Base-by-base conservation (phyloP, 2,888 invertebrate species). In the Apamea monoglypha region DNA sequence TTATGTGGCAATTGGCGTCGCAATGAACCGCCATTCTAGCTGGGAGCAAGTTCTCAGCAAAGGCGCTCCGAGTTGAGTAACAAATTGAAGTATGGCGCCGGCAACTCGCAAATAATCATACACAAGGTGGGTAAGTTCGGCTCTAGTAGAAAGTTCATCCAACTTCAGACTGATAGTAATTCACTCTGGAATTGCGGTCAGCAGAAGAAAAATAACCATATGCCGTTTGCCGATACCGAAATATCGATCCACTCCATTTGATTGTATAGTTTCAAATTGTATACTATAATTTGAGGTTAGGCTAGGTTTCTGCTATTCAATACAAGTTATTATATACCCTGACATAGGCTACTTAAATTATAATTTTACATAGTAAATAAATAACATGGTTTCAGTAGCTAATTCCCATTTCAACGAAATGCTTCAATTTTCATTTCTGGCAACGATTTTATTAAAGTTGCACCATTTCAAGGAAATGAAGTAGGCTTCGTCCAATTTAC, bases 1-100 rank as follows among this genome's bases (percentile, higher is more conserved):
- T 96, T 96, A 95, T 95, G 94, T 94, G 94, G 94, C 95, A 96
- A 95, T 96, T 94, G 95, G 94, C 92, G 92, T 93, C 92, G 93
- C 94, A 94, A 95, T 94, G 95, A 95, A 94, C 95, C 92, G 91
- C 90, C 91, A 91, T 91, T 92, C 91, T 92, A 85, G 88, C 90
- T 91, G 91, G 86, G 92, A 94, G 91, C 91, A 94, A 95, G 93
- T 95, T 95, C 92, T 80, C 90, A 89, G 92, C 93, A 95, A 94
- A 95, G 94, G 94, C 94, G 92, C 91, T 91, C 90, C 90, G 92
- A 94, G 93, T 93, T 93, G 91, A 92, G 93, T 92, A 93, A 94
- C 95, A 95, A 96, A 96, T 95, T 95, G 95, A 93, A 94, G 93
- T 93, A 90, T 93, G 91, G 93, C 89, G 89, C 90, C 83, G 90